Percentiles rank a stretch among this genome's conserved stretches.
These are phyloP conservation scores for Lydus trimaculatus DNA, from an alignment of 2,888 invertebrate genomes.

Conservation along the genomic window DNA sequence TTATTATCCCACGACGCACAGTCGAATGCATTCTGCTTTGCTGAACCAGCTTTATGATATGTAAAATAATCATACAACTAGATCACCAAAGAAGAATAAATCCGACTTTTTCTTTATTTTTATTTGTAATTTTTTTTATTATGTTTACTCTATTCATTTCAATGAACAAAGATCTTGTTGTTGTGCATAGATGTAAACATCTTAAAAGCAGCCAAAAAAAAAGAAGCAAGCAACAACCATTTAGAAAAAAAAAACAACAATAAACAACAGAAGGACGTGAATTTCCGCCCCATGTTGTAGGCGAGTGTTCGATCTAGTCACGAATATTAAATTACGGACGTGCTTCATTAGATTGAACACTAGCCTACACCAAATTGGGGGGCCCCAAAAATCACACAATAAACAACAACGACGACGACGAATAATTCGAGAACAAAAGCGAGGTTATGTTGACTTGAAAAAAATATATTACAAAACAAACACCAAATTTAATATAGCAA, in stretches of 20 bases:
- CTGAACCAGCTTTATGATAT: constrained; percentile 62
- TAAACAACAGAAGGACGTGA: neutral
- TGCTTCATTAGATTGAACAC: constrained; percentile 55
- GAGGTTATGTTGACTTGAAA: constrained; percentile 61
- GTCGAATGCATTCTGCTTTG: constrained; percentile 61
- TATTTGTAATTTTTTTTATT: too few species aligned
- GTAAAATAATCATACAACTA: constrained; percentile 60
- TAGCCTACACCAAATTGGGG: constrained; percentile 49
- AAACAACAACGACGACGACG: too few species aligned
- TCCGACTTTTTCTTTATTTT: constrained; percentile 42
- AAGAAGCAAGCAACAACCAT: constrained; percentile 7
- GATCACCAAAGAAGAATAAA: constrained; percentile 63
- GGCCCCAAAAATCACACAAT: neutral
- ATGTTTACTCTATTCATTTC: neutral
- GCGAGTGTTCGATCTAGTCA: constrained; percentile 62
- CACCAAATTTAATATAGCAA: too few species aligned
- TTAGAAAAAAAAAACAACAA: constrained; percentile 15
- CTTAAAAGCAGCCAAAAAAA: neutral
- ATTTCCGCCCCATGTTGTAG: constrained; percentile 47
- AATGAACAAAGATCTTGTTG: neutral
- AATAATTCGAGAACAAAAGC: constrained; percentile 18
- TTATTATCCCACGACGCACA: constrained; percentile 46
- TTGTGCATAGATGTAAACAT: neutral
- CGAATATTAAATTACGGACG: constrained; percentile 46
- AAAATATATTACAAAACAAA: constrained; percentile 61